phyloP scores from a whole-genome alignment of 2,888 invertebrate genomes.

The Watsonalla cultraria region DNA sequence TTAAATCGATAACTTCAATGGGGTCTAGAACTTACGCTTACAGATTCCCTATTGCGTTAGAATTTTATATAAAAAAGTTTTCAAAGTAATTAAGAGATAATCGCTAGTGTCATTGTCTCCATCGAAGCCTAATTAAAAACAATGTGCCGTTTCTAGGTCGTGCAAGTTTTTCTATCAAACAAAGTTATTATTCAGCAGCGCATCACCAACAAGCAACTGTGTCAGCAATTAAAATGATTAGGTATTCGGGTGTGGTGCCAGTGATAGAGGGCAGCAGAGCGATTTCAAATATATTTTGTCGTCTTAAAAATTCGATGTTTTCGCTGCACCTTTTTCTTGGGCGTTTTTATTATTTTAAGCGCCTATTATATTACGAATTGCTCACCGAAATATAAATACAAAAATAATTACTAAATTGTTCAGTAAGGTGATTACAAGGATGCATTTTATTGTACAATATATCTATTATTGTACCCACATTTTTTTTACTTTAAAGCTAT shows the following conservation, averaged over 20 bases:
- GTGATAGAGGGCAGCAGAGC: constrained; percentile 30
- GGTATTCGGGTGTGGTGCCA: constrained; percentile 28
- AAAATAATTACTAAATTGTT: too few species aligned
- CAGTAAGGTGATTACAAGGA: too few species aligned
- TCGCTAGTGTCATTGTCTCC: constrained; percentile 22
- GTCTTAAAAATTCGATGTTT: background rate
- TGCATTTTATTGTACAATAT: too few species aligned
- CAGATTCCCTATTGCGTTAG: background rate
- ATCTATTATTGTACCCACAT: too few species aligned
- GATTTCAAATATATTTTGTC: constrained; percentile 5
- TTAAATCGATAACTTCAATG: too few species aligned
- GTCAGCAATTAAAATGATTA: constrained; percentile 71
- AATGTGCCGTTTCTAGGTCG: constrained; percentile 56
- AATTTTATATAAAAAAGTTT: background rate
- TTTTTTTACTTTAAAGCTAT: too few species aligned
- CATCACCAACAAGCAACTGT: constrained; percentile 61
- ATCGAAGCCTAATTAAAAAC: constrained; percentile 46
- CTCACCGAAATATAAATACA: too few species aligned
- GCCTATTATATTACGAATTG: too few species aligned
- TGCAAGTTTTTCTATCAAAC: constrained; percentile 45
- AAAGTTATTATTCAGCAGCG: constrained; percentile 60
- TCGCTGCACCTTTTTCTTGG: background rate
- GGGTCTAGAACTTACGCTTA: background rate
- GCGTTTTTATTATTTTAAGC: too few species aligned
- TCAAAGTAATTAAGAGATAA: constrained; percentile 9